These are phyloP conservation scores for Sphaerophoria taeniata DNA, from an alignment of 2,888 invertebrate genomes.

Conservation along the genomic window DNA sequence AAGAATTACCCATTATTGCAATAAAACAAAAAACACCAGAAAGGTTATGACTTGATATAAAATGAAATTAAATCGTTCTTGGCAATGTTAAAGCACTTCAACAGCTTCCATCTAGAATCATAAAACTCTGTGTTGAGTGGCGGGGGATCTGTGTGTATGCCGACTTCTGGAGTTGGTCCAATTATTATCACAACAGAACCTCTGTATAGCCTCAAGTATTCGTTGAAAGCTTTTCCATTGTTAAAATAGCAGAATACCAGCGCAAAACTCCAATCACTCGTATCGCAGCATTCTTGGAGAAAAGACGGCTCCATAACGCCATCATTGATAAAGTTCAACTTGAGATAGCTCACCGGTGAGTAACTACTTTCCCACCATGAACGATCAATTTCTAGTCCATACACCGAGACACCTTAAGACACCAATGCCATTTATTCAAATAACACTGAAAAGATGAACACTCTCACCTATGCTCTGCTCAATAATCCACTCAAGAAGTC, in stretches of 20 bases:
- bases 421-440: constrained; percentile 13
- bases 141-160: constrained; percentile 88
- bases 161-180: constrained; percentile 87
- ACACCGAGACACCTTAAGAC: constrained; percentile 85
- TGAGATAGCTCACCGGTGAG: constrained; percentile 88
- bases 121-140: constrained; percentile 86
- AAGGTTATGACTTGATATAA: constrained; percentile 82
- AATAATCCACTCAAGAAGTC: constrained; percentile 92
- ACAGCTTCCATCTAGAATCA: constrained; percentile 84
- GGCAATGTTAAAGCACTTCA: constrained; percentile 85
- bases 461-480: constrained; percentile 85
- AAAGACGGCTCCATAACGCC: constrained; percentile 78
- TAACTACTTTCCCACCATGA: constrained; percentile 92
- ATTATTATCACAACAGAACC: constrained; percentile 89
- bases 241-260: constrained; percentile 93
- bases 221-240: constrained; percentile 86
- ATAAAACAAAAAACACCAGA: constrained; percentile 24
- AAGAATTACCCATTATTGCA: constrained; percentile 75
- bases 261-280: constrained; percentile 81
- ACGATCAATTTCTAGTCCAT: constrained; percentile 90
- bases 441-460: neutral
- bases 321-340: constrained; percentile 85
- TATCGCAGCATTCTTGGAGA: constrained; percentile 82
- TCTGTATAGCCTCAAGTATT: constrained; percentile 86
- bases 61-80: constrained; percentile 87